Percentiles rank a stretch among this genome's conserved stretches.
These are phyloP conservation scores for Polylopha cassiicola DNA, from an alignment of 2,888 invertebrate genomes.

Conservation along the genomic window DNA sequence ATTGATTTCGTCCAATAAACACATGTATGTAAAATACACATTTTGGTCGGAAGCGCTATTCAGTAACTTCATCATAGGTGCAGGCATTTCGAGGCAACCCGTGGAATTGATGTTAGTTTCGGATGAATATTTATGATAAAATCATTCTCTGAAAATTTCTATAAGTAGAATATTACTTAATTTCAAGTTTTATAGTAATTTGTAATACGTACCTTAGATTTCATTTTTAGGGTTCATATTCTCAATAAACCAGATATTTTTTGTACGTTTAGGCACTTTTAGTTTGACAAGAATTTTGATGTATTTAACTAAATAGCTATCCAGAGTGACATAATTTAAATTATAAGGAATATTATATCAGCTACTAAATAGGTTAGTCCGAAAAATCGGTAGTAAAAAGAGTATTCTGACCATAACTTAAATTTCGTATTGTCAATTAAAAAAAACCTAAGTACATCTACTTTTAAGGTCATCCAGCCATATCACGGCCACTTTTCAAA, in stretches of 20 bases:
- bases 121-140: neutral
- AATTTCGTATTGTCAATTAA: conserved; percentile 18
- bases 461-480: conserved; percentile 25
- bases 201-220: neutral
- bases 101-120: neutral
- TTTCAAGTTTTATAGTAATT: too few relatives aligned
- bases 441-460: conserved; percentile 27
- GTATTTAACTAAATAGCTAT: too few relatives aligned
- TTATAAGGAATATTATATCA: neutral
- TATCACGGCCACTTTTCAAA: conserved; percentile 22
- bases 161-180: too few relatives aligned
- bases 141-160: conserved; percentile 7
- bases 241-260: neutral
- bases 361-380: too few relatives aligned
- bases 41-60: conserved; percentile 59
- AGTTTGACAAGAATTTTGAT: conserved; percentile 1
- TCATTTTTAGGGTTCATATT: neutral
- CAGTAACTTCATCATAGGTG: conserved; percentile 36
- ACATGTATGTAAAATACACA: conserved; percentile 52
- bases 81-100: conserved; percentile 14
- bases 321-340: neutral
- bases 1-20: conserved; percentile 47
- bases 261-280: neutral
- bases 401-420: neutral
- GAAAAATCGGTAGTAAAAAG: too few relatives aligned